These are phyloP conservation scores for Passerina amoena DNA, from an alignment of 2,113 vertebrate species.

Conservation along the genomic window DNA sequence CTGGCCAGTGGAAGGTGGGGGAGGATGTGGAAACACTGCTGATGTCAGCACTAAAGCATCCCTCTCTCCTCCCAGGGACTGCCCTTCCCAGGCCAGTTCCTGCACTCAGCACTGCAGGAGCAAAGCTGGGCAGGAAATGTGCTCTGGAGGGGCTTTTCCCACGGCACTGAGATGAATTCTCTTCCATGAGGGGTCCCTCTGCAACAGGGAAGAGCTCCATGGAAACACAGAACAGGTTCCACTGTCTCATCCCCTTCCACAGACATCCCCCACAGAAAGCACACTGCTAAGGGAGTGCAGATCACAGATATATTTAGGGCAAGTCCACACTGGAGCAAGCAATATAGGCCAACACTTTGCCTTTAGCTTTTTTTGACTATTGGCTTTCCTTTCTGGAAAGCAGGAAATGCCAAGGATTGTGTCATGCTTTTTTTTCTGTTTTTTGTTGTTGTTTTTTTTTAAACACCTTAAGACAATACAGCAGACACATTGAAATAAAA, in stretches of 20 bases:
- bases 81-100: conserved; percentile 13
- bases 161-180: not conserved
- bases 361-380: not conserved
- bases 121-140: not conserved
- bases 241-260: not conserved
- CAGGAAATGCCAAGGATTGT: conserved; percentile 5
- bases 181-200: not conserved
- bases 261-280: not conserved
- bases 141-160: conserved; percentile 41
- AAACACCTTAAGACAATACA: not conserved
- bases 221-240: conserved; percentile 29
- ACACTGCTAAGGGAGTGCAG: not conserved
- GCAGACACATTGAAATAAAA: not conserved
- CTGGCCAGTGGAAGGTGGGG: not conserved
- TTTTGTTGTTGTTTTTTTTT: not conserved
- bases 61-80: not conserved
- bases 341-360: conserved; percentile 15
- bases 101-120: not conserved
- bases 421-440: not conserved
- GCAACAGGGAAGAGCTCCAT: not conserved
- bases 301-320: not conserved
- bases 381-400: not conserved
- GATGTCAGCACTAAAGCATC: conserved; percentile 47
- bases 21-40: conserved; percentile 15
- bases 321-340: not conserved